Evolutionary conservation across 1,140 invertebrate genomes (phyloP), one percentile per base, ranked within the genome.

Genomic region (Hylyphantes graminicola): DNA sequence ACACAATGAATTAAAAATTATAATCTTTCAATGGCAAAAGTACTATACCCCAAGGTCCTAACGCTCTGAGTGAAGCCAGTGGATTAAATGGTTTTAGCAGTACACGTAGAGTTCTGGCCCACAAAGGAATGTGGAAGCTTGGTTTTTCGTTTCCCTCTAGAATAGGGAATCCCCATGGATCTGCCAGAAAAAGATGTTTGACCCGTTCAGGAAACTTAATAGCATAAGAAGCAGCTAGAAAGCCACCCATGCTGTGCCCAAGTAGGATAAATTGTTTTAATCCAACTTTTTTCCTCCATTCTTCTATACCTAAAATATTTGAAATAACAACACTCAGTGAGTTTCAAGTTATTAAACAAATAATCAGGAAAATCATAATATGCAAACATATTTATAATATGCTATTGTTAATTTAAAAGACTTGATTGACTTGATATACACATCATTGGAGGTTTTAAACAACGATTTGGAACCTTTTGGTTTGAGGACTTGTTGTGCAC

Each of bases 151-250:
- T 93, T 3, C 90, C 86, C 0, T 96, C 95, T 87, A 92, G 93
- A 88, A 97, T 95, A 0, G 96, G 93, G 89, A 98, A 97, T 17
- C 98, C 98, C 98, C 98, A 99, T 0, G 98, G 96, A 91, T 99
- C 98, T 0, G 96, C 96, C 35, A 99, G 90, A 86, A 99, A 94
- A 1, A 99, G 90, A 90, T 99, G 97, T 80, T 94, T 92, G 0
- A 99, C 95, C 87, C 93, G 92, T 74, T 95, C 92, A 8, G 96
- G 96, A 92, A 95, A 93, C 70, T 93, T 92, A 15, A 98, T 92
- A 0, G 96, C 93, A 90, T 99, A 99, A 0, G 96, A 94, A n/a
- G 95, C 93, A 5, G 96, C 95, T 55, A 99, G 91, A 91, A 95
- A 99, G 2, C 95, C 98, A 67, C 98, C 98, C 90, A 98, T 94